A percentile compares a stretch with the other conserved stretches of the same genome.
phyloP scores from a whole-genome alignment of 2,113 vertebrate species.

The Hemiprocne comata region DNA sequence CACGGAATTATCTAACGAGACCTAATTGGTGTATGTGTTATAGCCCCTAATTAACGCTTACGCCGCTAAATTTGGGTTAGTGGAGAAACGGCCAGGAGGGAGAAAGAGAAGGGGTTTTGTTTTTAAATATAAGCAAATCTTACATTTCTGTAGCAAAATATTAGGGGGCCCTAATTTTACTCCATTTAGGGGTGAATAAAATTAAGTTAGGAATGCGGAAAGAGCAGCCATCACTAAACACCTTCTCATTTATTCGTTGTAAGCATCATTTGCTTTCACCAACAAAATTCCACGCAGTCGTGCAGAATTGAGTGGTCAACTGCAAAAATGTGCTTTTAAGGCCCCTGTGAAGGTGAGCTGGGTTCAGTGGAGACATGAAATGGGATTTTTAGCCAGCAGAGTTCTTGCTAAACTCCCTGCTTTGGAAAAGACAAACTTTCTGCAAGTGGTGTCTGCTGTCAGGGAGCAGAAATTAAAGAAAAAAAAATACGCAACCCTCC shows the following conservation, averaged over 20 bases:
- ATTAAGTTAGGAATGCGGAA: not conserved
- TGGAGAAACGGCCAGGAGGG: not conserved
- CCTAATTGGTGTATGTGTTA: not conserved
- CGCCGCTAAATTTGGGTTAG: not conserved
- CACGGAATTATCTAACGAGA: not conserved
- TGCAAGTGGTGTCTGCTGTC: not conserved
- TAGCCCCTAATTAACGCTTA: not conserved
- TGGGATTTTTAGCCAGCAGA: not conserved
- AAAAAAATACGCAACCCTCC: not conserved
- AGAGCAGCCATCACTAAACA: not conserved
- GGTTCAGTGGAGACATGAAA: not conserved
- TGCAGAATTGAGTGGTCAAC: not conserved
- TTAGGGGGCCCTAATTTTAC: not conserved
- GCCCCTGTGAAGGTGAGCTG: not conserved
- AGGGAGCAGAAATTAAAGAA: not conserved
- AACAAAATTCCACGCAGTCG: not conserved
- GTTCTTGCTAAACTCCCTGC: not conserved
- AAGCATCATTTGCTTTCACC: accelerated
- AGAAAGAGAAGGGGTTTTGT: not conserved
- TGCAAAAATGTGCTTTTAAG: not conserved
- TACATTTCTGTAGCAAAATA: not conserved
- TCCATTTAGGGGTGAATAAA: not conserved
- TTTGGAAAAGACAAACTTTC: not conserved
- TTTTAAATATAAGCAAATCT: not conserved
- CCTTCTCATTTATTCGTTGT: not conserved